phyloP scores from a whole-genome alignment of 2,113 vertebrate genomes.

The Andinoacara biseriatus region DNA sequence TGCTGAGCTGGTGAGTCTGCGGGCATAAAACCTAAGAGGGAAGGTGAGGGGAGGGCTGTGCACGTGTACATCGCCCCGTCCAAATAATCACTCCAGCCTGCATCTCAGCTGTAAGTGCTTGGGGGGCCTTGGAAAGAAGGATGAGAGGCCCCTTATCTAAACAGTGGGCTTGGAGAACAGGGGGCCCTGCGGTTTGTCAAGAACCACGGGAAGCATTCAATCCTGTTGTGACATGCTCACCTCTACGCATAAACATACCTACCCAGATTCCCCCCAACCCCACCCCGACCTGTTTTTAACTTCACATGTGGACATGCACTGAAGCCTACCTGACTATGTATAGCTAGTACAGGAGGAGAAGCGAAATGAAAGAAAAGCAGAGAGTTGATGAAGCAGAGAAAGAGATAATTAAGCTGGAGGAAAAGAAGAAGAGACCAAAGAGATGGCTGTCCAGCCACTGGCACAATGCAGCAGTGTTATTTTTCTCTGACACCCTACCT shows the following conservation, averaged over 20 bases:
- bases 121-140: constrained; percentile 48
- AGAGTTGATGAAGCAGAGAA: neutral
- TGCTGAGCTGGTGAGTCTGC: constrained; percentile 61
- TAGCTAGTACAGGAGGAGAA: neutral
- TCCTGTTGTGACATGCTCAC: constrained; percentile 71
- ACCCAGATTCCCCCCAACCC: neutral
- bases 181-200: constrained; percentile 48
- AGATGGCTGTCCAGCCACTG: neutral
- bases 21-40: neutral
- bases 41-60: neutral
- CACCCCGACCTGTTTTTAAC: constrained; percentile 34
- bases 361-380: neutral
- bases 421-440: constrained; percentile 14
- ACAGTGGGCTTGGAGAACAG: constrained; percentile 50
- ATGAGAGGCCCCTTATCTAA: constrained; percentile 59
- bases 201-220: constrained; percentile 73
- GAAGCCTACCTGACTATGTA: neutral
- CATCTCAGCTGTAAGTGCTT: constrained; percentile 69
- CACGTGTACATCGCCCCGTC: constrained; percentile 59
- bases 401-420: neutral
- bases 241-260: constrained; percentile 50
- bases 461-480: constrained; percentile 40
- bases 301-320: constrained; percentile 19
- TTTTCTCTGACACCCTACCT: constrained; percentile 60
- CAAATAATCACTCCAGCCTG: constrained; percentile 71